A percentile compares a stretch with the other conserved stretches of the same genome.
phyloP scores from a whole-genome alignment of 1,140 invertebrate genomes.

The Hylaeus volcanicus region DNA sequence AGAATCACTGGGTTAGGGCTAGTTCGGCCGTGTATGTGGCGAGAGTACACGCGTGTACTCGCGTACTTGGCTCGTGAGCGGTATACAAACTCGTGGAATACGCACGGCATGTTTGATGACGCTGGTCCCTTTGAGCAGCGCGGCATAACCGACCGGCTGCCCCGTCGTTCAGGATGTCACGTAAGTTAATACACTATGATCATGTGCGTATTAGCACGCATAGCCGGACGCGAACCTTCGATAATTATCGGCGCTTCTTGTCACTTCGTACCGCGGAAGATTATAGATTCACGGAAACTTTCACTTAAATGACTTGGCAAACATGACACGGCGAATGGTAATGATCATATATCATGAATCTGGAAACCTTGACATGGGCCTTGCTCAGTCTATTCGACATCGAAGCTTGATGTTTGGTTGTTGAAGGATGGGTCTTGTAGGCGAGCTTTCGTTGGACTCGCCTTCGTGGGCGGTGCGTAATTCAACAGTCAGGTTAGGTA shows the following conservation, averaged over 20 bases:
- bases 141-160: conserved; percentile 28
- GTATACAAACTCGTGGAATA: conserved; percentile 34
- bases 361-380: background rate
- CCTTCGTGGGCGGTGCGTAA: too few relatives aligned
- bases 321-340: background rate
- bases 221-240: conserved; percentile 33
- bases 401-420: too few relatives aligned
- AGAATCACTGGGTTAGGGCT: conserved; percentile 24
- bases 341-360: background rate
- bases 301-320: background rate
- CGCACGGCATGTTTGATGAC: conserved; percentile 47
- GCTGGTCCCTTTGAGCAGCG: conserved; percentile 34
- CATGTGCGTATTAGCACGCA: conserved; percentile 34
- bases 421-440: too few relatives aligned
- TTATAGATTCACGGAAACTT: conserved; percentile 39
- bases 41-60: conserved; percentile 28
- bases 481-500: too few relatives aligned
- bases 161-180: conserved; percentile 42
- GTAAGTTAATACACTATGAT: conserved; percentile 41
- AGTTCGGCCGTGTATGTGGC: conserved; percentile 19
- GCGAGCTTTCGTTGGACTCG: too few relatives aligned
- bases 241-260: conserved; percentile 30
- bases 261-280: background rate
- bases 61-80: conserved; percentile 38
- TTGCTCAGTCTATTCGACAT: background rate